These are phyloP conservation scores for Cisticola juncidis DNA, from an alignment of 2,113 vertebrate genomes.

Conservation along the genomic window DNA sequence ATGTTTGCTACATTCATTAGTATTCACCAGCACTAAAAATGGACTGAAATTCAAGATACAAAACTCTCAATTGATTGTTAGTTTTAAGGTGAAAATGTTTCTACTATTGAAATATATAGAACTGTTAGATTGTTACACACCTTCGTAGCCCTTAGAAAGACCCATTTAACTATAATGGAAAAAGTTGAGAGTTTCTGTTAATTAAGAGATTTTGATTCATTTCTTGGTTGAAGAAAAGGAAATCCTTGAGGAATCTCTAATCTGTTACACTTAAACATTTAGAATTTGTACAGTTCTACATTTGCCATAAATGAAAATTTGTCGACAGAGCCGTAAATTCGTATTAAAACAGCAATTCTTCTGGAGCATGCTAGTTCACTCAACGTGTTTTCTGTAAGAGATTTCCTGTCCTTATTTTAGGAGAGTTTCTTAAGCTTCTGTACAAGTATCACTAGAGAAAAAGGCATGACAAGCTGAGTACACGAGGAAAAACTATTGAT, in stretches of 20 bases:
- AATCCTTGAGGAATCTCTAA: neutral
- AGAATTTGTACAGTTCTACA: neutral
- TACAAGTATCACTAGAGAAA: neutral
- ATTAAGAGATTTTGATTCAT: neutral
- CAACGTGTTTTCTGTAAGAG: neutral
- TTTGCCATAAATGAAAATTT: neutral
- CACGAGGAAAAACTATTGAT: neutral
- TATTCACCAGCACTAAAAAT: neutral
- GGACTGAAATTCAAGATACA: neutral
- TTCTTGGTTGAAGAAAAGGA: neutral
- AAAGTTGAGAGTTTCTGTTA: neutral
- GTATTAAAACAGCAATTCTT: neutral
- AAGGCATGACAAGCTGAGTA: neutral
- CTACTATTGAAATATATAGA: neutral
- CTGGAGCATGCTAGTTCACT: neutral
- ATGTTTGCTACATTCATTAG: neutral
- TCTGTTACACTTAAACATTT: neutral
- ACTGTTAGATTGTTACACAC: neutral
- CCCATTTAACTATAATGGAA: neutral
- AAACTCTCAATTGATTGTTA: neutral
- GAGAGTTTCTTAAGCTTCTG: neutral
- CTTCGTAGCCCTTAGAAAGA: neutral
- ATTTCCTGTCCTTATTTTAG: neutral
- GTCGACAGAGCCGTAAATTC: neutral
- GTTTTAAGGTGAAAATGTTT: neutral